Evolutionary conservation across 2,888 invertebrate species (phyloP).

Genomic region (Drosophila maculinotata): DNA sequence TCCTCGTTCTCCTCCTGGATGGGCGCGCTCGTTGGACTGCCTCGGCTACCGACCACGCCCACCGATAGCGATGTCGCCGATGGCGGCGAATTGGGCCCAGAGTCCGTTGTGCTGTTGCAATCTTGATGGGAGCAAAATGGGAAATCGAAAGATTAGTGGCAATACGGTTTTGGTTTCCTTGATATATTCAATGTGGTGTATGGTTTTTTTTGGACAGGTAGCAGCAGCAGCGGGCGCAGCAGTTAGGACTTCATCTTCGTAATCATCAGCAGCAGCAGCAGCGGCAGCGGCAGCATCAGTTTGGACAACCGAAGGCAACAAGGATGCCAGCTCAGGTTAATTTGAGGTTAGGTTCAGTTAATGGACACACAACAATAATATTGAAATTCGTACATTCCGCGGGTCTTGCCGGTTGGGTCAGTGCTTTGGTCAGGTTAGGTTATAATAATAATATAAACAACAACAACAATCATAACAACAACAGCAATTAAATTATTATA

Average conservation of each 20-base stretch:
- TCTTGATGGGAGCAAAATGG: constrained; percentile 82
- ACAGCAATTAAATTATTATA: constrained; percentile 7
- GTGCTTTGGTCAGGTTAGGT: constrained; percentile 18
- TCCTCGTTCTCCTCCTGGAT: constrained; percentile 94
- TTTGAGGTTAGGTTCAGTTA: constrained; percentile 41
- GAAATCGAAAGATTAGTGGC: neutral
- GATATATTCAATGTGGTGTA: neutral
- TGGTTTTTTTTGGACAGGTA: neutral
- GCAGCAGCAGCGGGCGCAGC: neutral
- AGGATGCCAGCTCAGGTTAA: constrained; percentile 30
- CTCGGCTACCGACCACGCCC: constrained; percentile 86
- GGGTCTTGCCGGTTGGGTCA: constrained; percentile 17
- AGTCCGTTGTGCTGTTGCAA: constrained; percentile 89
- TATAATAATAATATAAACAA: constrained; percentile 12
- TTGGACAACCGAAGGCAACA: no score
- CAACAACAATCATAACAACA: constrained; percentile 20
- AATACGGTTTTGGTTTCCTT: neutral
- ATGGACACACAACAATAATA: constrained; percentile 14
- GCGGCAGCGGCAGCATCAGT: constrained; percentile 18
- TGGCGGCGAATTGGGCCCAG: constrained; percentile 91
- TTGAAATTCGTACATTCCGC: neutral
- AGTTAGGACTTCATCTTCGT: neutral
- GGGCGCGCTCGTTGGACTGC: constrained; percentile 89
- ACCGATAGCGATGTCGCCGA: constrained; percentile 85
- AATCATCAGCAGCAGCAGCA: constrained; percentile 1